A percentile compares a stretch with the other conserved stretches of the same genome.
These are phyloP conservation scores for Eclectus roratus DNA, from an alignment of 2,113 vertebrate genomes.

Conservation along the genomic window DNA sequence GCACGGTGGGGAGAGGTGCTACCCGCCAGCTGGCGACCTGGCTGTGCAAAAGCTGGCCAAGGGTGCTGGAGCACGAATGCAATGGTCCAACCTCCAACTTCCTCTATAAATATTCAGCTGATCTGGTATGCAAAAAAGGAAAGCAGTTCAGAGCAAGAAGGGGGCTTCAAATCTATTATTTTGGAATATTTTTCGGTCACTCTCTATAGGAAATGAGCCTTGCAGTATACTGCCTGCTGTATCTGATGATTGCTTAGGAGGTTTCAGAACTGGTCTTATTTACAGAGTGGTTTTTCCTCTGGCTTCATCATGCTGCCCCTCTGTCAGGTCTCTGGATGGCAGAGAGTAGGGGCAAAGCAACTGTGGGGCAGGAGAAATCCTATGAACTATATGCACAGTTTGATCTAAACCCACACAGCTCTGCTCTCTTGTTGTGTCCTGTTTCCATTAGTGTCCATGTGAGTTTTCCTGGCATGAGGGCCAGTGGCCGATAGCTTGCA, in stretches of 20 bases:
- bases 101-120: neutral
- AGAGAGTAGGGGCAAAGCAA: neutral
- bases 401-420: neutral
- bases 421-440: neutral
- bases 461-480: neutral
- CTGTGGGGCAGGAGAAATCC: neutral
- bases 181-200: neutral
- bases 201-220: neutral
- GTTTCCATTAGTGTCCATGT: neutral
- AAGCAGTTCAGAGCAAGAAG: neutral
- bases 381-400: neutral
- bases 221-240: neutral
- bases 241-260: neutral
- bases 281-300: neutral
- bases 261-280: neutral
- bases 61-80: fast-evolving
- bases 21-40: neutral
- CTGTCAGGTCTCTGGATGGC: fast-evolving
- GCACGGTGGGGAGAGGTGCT: neutral
- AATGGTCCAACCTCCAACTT: neutral
- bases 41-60: fast-evolving
- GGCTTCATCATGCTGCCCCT: neutral
- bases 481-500: conserved; percentile 9
- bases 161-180: neutral
- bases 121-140: neutral